These are phyloP conservation scores for Centrocercus urophasianus DNA, from an alignment of 2,113 vertebrate genomes.

Conservation along the genomic window DNA sequence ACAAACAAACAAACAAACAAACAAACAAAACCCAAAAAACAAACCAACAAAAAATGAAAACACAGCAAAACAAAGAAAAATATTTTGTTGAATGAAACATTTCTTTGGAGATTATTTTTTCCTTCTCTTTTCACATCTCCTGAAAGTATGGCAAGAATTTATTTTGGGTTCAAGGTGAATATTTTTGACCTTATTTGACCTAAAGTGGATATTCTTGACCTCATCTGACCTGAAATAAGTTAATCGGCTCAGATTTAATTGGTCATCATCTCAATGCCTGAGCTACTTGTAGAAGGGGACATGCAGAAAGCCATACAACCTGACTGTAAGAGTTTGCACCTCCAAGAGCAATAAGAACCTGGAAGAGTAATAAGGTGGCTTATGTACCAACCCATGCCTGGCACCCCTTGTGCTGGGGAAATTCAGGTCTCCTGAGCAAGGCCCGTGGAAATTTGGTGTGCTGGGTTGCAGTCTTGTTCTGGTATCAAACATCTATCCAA, in stretches of 20 bases:
- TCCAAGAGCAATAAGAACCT: neutral
- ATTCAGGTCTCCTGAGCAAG: neutral
- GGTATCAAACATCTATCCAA: neutral
- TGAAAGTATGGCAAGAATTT: neutral
- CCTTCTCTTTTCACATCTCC: neutral
- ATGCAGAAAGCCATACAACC: neutral
- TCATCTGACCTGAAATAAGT: neutral
- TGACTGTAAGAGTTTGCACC: neutral
- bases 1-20: too few relatives aligned
- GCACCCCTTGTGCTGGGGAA: neutral
- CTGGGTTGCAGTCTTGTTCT: neutral
- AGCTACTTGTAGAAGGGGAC: neutral
- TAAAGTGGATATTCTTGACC: neutral
- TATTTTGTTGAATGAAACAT: neutral
- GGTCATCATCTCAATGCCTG: neutral
- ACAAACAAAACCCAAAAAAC: neutral
- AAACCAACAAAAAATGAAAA: too few relatives aligned
- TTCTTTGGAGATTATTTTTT: neutral
- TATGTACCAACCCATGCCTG: rapidly evolving
- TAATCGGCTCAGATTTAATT: neutral
- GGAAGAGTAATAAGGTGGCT: neutral
- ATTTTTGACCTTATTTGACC: neutral
- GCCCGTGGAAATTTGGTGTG: neutral
- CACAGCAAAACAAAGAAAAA: neutral
- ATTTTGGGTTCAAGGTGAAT: neutral